phyloP scores from a whole-genome alignment of 2,797 vertebrate genomes.

The Crypturellus tataupa region DNA sequence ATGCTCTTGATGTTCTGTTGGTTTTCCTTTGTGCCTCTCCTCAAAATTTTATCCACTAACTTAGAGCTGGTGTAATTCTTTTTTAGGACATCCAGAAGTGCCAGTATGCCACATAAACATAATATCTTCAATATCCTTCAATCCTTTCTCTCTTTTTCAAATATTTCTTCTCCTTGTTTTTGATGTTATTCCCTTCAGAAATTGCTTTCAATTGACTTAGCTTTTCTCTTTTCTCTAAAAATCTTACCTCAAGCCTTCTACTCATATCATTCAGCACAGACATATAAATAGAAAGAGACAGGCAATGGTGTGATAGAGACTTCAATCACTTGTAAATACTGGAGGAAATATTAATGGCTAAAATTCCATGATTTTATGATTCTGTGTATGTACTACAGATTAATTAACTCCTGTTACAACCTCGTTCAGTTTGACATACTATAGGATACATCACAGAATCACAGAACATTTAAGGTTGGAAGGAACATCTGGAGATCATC shows the following conservation, averaged over 20 bases:
- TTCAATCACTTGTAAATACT: slow-evolving; percentile 46
- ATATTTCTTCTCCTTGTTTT: slow-evolving; percentile 56
- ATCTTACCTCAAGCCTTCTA: slow-evolving; percentile 57
- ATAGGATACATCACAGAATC: not conserved
- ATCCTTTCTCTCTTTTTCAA: slow-evolving; percentile 40
- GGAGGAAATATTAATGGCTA: slow-evolving; percentile 35
- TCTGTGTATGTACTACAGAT: not conserved
- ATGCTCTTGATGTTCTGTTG: slow-evolving; percentile 56
- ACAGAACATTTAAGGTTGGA: not conserved
- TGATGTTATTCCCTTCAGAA: slow-evolving; percentile 73
- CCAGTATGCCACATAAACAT: slow-evolving; percentile 56
- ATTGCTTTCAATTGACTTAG: slow-evolving; percentile 68
- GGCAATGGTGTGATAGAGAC: slow-evolving; percentile 8
- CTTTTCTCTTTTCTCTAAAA: slow-evolving; percentile 62
- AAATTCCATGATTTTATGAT: not conserved
- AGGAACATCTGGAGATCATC: not conserved
- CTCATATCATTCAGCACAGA: slow-evolving; percentile 58
- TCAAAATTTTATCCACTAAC: slow-evolving; percentile 37
- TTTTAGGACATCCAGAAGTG: slow-evolving; percentile 54
- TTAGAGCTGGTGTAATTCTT: slow-evolving; percentile 25
- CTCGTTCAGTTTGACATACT: not conserved
- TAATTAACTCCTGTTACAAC: slow-evolving; percentile 37
- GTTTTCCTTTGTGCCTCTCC: slow-evolving; percentile 46
- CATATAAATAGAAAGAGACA: not conserved
- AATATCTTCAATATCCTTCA: slow-evolving; percentile 59